phyloP scores from a whole-genome alignment of 2,113 vertebrate genomes.

The Boleophthalmus pectinirostris region DNA sequence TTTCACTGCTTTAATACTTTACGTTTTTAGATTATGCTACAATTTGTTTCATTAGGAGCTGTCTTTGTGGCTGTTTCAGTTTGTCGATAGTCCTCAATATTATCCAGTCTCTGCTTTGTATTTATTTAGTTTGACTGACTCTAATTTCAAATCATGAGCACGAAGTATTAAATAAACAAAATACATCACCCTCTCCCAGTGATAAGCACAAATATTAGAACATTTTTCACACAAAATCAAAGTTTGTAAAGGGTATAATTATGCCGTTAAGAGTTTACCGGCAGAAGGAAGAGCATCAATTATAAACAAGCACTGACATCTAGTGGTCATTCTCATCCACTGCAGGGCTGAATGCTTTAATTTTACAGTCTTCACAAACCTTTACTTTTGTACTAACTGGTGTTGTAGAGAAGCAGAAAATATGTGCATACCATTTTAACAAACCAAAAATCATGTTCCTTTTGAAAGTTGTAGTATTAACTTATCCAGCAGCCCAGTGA shows the following conservation, averaged over 20 bases:
- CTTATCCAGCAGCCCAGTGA: neutral
- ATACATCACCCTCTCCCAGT: neutral
- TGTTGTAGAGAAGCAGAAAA: neutral
- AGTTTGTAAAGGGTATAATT: neutral
- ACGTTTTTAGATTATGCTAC: too few species aligned
- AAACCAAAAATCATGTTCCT: too few species aligned
- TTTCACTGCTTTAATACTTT: neutral
- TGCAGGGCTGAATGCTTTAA: neutral
- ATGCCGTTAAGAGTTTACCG: slow-evolving; percentile 13
- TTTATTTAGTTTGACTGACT: neutral
- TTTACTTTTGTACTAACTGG: neutral
- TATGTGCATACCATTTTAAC: too few species aligned
- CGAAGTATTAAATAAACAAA: slow-evolving; percentile 5
- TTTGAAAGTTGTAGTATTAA: too few species aligned
- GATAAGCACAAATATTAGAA: neutral
- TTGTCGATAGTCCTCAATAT: slow-evolving; percentile 46
- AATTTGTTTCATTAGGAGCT: neutral
- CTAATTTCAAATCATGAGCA: neutral
- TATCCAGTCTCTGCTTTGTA: slow-evolving; percentile 13
- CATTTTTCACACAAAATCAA: neutral
- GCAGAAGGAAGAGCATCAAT: neutral
- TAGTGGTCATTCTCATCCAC: slow-evolving; percentile 38
- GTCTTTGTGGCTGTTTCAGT: slow-evolving; percentile 16
- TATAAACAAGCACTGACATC: slow-evolving; percentile 55
- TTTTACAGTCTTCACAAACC: neutral